Evolutionary conservation across 2,888 invertebrate genomes (phyloP).

Genomic region (Hypsopygia costalis): DNA sequence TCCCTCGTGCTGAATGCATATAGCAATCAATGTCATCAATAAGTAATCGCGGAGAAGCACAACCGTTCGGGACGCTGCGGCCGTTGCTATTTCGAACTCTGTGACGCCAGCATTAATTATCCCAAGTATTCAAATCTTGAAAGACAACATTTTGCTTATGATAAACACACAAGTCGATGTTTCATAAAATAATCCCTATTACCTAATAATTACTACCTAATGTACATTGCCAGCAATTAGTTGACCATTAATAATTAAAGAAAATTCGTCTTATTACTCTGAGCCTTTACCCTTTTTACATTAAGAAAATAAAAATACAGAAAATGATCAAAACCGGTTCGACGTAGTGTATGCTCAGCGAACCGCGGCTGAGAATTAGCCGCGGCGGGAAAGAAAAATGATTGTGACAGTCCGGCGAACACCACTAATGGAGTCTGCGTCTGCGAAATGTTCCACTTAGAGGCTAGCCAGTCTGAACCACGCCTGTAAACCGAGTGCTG

Average conservation of each 20-base stretch:
- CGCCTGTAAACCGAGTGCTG: neutral
- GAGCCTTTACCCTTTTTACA: constrained; percentile 1
- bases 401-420: constrained; percentile 80
- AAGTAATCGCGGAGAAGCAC: no score
- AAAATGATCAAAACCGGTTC: constrained; percentile 43
- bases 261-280: neutral
- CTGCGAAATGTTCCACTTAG: constrained; percentile 71
- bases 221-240: no score
- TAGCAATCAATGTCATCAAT: no score
- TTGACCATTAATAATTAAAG: neutral
- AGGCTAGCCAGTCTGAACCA: constrained; percentile 6
- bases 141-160: no score
- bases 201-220: no score
- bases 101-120: no score
- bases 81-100: no score
- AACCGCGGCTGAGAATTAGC: constrained; percentile 77
- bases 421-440: constrained; percentile 77
- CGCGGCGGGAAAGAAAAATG: constrained; percentile 79
- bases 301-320: constrained; percentile 2
- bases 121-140: no score
- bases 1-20: no score
- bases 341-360: constrained; percentile 48
- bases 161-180: no score
- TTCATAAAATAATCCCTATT: no score
- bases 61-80: no score